Evolutionary conservation across 2,888 invertebrate species (phyloP), one percentile per base, ranked within the genome.

Genomic region (Craniophora ligustri): DNA sequence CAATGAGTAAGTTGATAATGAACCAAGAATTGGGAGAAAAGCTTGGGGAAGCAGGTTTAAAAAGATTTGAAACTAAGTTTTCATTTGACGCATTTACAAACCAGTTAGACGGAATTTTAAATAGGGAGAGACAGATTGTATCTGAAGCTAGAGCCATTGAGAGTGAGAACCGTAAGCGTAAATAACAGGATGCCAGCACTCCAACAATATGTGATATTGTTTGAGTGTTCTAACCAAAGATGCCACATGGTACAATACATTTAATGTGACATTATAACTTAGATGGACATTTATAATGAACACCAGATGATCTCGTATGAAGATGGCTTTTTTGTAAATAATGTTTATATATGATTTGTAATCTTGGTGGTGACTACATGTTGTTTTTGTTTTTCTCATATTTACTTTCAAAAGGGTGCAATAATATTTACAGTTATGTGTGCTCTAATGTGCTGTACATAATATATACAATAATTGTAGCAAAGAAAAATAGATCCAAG

Each of bases 21-120:
- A 95, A 96, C 75, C 94, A 95, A 23, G 91, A 94, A 13, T 76
- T 96, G 19, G 93, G 94, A 8, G 86, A 94, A 10, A 94, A 94
- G 65, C 95, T 99, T 91, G 99, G 99, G 1, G 91, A 94, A 51
- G 95, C 95, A 65, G 98, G 98, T 0, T 94, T 94, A 55, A 94
- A 95, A 69, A 94, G 97, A 67, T 97, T 98, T 68, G 94, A 96
- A 46, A 94, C 95, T 1, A 95, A 95, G 67, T 99, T 99, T 86
- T 98, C 98, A 0, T 97, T 97, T 85, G 94, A 95, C 71, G 96
- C 96, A 26, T 99, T 98, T 84, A 94, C 95, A 0, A 93, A 94
- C 39, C 95, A 96, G 72, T 87, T 98, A 45, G 95, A 96, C 77
- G 87, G 92, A 8, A 92, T 94, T 53, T 71, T 94, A 46, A 85